A percentile compares a stretch with the other conserved stretches of the same genome.
These are phyloP conservation scores for Hirudo medicinalis DNA, from an alignment of 1,140 invertebrate species.

Conservation along the genomic window DNA sequence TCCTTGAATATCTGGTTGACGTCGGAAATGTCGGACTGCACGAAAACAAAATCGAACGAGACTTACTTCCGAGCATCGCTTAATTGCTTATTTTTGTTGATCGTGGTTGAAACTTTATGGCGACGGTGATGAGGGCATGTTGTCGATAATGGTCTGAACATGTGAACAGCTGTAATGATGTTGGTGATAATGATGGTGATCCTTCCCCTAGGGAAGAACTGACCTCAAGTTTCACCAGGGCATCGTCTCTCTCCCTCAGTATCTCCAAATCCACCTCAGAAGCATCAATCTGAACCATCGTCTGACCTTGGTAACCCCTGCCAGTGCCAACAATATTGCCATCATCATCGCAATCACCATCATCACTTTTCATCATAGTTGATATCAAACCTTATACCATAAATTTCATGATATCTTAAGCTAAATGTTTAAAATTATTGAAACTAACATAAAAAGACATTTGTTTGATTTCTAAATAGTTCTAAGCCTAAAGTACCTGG, in stretches of 20 bases:
- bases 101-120: background rate
- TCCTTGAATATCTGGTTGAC: constrained; percentile 98
- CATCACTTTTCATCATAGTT: no score
- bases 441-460: no score
- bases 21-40: constrained; percentile 77
- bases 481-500: no score
- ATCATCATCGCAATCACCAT: no score
- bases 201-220: constrained; percentile 25
- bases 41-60: constrained; percentile 28
- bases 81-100: background rate
- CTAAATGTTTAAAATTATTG: no score
- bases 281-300: constrained; percentile 63
- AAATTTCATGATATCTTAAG: no score
- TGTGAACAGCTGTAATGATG: background rate
- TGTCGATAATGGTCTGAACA: background rate
- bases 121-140: background rate
- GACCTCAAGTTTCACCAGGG: constrained; percentile 73
- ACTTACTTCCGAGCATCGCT: no score
- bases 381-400: no score
- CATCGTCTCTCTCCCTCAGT: constrained; percentile 74
- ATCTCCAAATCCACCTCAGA: constrained; percentile 64
- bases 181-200: background rate
- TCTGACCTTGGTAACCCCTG: constrained; percentile 21
- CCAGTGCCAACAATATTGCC: no score
- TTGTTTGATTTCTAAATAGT: no score